Base-by-base conservation (phyloP, 1,140 invertebrate species). In the Aphis craccivora region DNA sequence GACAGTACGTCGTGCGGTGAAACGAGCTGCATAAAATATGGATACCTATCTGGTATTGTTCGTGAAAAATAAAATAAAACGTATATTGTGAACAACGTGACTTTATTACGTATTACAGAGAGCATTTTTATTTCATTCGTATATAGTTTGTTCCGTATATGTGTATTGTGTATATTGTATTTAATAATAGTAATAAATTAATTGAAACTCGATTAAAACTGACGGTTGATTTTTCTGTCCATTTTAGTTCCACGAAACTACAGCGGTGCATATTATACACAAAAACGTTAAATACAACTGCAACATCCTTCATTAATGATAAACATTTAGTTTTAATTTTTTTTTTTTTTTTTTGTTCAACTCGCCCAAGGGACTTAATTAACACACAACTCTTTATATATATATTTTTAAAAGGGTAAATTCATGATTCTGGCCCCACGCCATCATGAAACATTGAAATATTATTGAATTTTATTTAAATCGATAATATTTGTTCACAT, bases 1-100 rank as follows among this genome's bases (percentile, higher is more conserved):
- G 90, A 92, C 81, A 93, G 91, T 91, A 51, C 90, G 90, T 92
- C 91, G 91, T 84, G 76, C 91, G 45, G 91, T 53, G 81, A 93
- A 93, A 93, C 91, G 81, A 93, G 76, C 48, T 20, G 48, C 91
- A 93, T 93, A 93, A 93, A 93, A 93, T 84, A 93, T 93, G 91
- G 91, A 93, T 84, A 93, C 48, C 30, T 83, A 45, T 45, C 76
- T 83, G 43, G 91, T 43, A 86, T 55, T 84, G 91, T 93, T 83
- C 30, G 67, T n/a, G 76, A 43, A 53, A 84, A 84, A 92, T 48
- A 84, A 48, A 90, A 60, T 43, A 90, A 90, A 55, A 55, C 20
- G 18, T 4, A 53, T 37, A 9, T 30, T 51, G 55, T 22, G 87
- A 89, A 51, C 30, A 1, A 55, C 35, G 88, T 89, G 88, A 89